Conservation (phyloP, 2,888 invertebrate species). For the Cremastinae sp. region DNA sequence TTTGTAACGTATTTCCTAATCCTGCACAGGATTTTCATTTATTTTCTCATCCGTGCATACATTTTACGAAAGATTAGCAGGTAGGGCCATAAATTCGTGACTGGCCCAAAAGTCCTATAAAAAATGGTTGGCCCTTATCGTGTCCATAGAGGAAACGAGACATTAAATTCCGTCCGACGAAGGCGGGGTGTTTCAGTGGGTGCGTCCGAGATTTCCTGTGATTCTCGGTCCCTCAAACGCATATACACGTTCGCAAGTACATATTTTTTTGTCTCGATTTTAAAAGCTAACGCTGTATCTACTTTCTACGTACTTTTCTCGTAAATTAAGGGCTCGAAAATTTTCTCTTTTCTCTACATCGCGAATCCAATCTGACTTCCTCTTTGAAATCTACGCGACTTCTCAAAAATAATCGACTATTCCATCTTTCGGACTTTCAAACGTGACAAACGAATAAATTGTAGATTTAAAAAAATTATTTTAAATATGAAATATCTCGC, state of each 20-base stretch:
- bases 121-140: slow-evolving; percentile 76
- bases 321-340: neutral
- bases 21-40: neutral
- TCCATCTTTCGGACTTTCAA: no score
- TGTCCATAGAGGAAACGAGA: slow-evolving; percentile 76
- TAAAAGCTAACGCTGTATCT: slow-evolving; percentile 26
- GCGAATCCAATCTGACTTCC: neutral
- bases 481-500: neutral
- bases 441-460: no score
- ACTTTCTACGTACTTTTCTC: slow-evolving; percentile 32
- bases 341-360: slow-evolving; percentile 10
- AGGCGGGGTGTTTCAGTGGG: slow-evolving; percentile 79
- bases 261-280: slow-evolving; percentile 17
- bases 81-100: slow-evolving; percentile 46
- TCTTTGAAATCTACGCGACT: no score
- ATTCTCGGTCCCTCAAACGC: slow-evolving; percentile 67
- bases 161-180: slow-evolving; percentile 78
- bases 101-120: slow-evolving; percentile 68
- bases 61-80: slow-evolving; percentile 1
- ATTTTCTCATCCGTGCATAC: neutral
- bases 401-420: no score
- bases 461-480: no score
- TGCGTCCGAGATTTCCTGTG: slow-evolving; percentile 79
- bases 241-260: slow-evolving; percentile 49
- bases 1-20: no score